phyloP scores from a whole-genome alignment of 2,888 invertebrate species.

The Xestia c-nigrum region DNA sequence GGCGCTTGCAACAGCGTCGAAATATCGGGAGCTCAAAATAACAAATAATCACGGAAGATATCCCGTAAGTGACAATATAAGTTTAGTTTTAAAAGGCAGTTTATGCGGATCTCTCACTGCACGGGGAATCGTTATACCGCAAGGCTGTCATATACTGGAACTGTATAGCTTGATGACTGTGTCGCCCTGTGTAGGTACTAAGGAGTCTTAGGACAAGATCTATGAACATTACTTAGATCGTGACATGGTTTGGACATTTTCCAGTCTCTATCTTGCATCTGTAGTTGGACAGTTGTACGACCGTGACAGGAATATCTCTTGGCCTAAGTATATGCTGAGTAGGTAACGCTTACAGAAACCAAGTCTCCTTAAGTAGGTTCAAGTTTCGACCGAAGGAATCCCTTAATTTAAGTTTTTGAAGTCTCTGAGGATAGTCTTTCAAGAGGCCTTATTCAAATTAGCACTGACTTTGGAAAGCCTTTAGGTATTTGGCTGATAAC shows the following conservation, averaged over 20 bases:
- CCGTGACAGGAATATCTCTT: not conserved
- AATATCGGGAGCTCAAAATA: too few species aligned
- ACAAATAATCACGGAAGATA: too few species aligned
- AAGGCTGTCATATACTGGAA: too few species aligned
- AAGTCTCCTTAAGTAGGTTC: not conserved
- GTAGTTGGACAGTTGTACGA: not conserved
- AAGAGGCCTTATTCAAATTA: constrained; percentile 4
- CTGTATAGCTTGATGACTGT: too few species aligned
- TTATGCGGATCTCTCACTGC: too few species aligned
- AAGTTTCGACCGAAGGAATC: constrained; percentile 6
- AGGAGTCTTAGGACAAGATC: not conserved
- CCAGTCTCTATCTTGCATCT: not conserved
- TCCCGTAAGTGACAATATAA: too few species aligned
- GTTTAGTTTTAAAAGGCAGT: too few species aligned
- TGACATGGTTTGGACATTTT: not conserved
- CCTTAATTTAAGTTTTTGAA: not conserved
- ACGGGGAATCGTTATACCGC: too few species aligned
- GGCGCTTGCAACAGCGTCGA: too few species aligned
- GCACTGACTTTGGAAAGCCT: not conserved
- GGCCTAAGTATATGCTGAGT: not conserved
- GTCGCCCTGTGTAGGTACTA: too few species aligned
- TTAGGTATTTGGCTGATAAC: not conserved
- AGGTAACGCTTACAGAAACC: not conserved
- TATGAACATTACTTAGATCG: not conserved
- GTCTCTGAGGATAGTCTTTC: not conserved